These are phyloP conservation scores for Heterotis niloticus DNA, from an alignment of 2,113 vertebrate species.

Conservation along the genomic window DNA sequence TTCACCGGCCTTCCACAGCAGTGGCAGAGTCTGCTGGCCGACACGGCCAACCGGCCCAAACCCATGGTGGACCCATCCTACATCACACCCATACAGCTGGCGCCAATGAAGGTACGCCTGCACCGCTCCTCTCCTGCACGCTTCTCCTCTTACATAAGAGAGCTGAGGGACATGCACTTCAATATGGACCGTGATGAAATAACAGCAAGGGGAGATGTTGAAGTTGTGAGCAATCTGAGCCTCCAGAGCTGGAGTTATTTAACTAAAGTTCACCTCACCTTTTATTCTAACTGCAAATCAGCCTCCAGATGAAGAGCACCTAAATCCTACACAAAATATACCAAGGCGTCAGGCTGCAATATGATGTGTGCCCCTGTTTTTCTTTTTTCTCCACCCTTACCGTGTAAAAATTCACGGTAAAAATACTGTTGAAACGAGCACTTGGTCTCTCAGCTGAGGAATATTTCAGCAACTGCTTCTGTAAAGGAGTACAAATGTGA, in stretches of 20 bases:
- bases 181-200: neutral
- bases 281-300: conserved; percentile 6
- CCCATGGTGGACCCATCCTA: conserved; percentile 98
- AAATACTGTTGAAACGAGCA: neutral
- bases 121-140: neutral
- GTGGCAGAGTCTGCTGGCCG: conserved; percentile 95
- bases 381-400: neutral
- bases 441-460: neutral
- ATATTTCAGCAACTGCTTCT: neutral
- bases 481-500: neutral
- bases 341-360: neutral
- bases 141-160: neutral
- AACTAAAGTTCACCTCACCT: conserved; percentile 1
- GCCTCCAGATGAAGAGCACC: neutral
- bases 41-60: conserved; percentile 92
- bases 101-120: conserved; percentile 91
- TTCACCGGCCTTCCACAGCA: conserved; percentile 95
- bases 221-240: neutral
- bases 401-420: too few species aligned
- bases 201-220: neutral
- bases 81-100: conserved; percentile 96
- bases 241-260: neutral
- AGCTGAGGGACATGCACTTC: neutral
- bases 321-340: neutral
- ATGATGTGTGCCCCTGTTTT: neutral